A percentile compares a stretch with the other conserved stretches of the same genome.
phyloP scores from a whole-genome alignment of 1,140 invertebrate genomes.

The Tigriopus japonicus region DNA sequence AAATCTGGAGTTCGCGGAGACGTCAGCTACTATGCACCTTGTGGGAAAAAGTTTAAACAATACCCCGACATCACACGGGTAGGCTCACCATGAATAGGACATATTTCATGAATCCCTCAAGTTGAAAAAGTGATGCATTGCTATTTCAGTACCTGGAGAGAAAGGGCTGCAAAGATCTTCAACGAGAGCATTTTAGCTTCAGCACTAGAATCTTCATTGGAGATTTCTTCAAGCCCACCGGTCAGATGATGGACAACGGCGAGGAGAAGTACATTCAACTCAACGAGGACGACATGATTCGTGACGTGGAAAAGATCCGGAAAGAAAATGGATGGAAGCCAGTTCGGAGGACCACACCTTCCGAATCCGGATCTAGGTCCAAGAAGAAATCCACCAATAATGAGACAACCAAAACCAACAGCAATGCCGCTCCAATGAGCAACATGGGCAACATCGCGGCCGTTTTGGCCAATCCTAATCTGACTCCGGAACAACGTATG shows the following conservation, averaged over 20 bases:
- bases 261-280: constrained; percentile 21
- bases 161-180: constrained; percentile 48
- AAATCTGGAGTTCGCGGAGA: constrained; percentile 48
- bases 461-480: no score
- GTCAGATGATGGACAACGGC: not conserved
- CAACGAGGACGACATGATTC: constrained; percentile 24
- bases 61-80: constrained; percentile 52
- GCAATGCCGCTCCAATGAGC: no score
- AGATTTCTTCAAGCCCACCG: constrained; percentile 51
- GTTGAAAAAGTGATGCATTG: not conserved
- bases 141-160: constrained; percentile 49
- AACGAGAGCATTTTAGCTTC: constrained; percentile 74
- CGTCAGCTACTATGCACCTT: constrained; percentile 73
- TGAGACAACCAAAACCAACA: no score
- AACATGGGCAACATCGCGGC: no score
- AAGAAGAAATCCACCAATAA: constrained; percentile 19
- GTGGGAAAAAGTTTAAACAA: constrained; percentile 51
- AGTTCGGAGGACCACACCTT: constrained; percentile 29
- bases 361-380: not conserved
- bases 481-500: no score
- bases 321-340: constrained; percentile 39
- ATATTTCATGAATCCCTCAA: no score
- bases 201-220: constrained; percentile 67
- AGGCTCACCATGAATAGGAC: constrained; percentile 18
- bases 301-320: constrained; percentile 26